Evolutionary conservation across 2,797 vertebrate genomes (phyloP).

Genomic region (Phoxinus dragarum): DNA sequence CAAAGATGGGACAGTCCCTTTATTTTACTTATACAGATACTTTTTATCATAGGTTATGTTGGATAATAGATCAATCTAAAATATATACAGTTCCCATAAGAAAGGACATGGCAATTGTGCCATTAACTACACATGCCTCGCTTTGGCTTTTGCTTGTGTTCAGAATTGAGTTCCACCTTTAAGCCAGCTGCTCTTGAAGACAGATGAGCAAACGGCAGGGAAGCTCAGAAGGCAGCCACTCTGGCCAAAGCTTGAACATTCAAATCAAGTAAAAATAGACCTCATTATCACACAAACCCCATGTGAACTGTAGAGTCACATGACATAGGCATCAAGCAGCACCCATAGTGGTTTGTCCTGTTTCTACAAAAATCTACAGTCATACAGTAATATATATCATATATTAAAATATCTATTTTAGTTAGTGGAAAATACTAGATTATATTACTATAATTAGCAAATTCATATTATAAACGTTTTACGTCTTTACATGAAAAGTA

Average conservation of each 20-base stretch:
- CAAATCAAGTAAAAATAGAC: conserved; percentile 60
- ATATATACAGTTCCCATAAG: neutral
- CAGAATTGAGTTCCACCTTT: neutral
- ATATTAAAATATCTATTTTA: neutral
- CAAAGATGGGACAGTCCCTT: neutral
- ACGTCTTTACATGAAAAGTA: neutral
- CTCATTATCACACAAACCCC: conserved; percentile 51
- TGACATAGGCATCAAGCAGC: conserved; percentile 3
- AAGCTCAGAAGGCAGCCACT: conserved; percentile 37
- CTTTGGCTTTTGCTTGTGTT: neutral
- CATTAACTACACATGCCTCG: neutral
- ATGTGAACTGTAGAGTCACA: conserved; percentile 40
- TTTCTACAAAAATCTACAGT: conserved; percentile 21
- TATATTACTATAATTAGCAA: neutral
- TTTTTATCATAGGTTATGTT: neutral
- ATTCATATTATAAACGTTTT: neutral
- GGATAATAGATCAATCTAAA: neutral
- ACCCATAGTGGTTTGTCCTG: neutral
- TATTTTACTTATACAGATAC: neutral
- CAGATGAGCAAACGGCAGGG: conserved; percentile 48
- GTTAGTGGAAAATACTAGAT: neutral
- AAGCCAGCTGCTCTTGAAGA: conserved; percentile 42
- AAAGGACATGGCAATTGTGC: neutral
- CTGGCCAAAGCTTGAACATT: conserved; percentile 51
- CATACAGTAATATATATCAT: neutral